A percentile compares a stretch with the other conserved stretches of the same genome.
These are phyloP conservation scores for Labroides dimidiatus DNA, from an alignment of 2,797 vertebrate species.

Conservation along the genomic window DNA sequence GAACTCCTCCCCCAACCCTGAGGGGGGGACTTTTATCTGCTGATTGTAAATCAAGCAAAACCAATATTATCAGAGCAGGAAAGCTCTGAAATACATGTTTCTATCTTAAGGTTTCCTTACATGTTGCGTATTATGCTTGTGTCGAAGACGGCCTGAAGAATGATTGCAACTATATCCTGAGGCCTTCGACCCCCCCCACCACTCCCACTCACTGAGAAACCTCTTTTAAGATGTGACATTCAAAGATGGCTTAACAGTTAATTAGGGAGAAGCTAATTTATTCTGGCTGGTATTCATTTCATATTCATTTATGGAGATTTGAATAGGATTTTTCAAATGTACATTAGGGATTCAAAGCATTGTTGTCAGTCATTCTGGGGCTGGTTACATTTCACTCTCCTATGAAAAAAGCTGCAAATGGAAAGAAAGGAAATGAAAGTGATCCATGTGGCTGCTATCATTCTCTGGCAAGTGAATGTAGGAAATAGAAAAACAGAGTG, in stretches of 20 bases:
- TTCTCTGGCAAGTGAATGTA: constrained; percentile 73
- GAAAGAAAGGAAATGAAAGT: constrained; percentile 60
- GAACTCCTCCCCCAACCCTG: constrained; percentile 40
- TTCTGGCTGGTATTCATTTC: constrained; percentile 78
- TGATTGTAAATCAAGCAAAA: constrained; percentile 45
- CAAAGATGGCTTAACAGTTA: constrained; percentile 75
- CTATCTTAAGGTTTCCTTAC: constrained; percentile 36
- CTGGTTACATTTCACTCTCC: constrained; percentile 40
- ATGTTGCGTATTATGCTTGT: constrained; percentile 9
- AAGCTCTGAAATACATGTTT: constrained; percentile 41
- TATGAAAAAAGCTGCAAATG: constrained; percentile 26
- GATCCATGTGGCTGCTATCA: constrained; percentile 56
- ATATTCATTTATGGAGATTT: constrained; percentile 80
- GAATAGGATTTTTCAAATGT: constrained; percentile 71
- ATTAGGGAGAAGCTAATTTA: constrained; percentile 82
- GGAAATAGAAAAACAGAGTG: constrained; percentile 60
- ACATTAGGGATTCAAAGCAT: constrained; percentile 64
- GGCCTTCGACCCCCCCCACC: constrained; percentile 42
- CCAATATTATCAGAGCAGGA: constrained; percentile 54
- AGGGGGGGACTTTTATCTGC: constrained; percentile 51
- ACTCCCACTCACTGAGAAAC: constrained; percentile 49
- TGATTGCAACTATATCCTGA: constrained; percentile 21
- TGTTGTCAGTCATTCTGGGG: constrained; percentile 54
- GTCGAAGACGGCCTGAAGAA: constrained; percentile 36
- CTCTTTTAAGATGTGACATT: constrained; percentile 69